phyloP scores from a whole-genome alignment of 2,888 invertebrate genomes.

The Lampropteryx suffumata region DNA sequence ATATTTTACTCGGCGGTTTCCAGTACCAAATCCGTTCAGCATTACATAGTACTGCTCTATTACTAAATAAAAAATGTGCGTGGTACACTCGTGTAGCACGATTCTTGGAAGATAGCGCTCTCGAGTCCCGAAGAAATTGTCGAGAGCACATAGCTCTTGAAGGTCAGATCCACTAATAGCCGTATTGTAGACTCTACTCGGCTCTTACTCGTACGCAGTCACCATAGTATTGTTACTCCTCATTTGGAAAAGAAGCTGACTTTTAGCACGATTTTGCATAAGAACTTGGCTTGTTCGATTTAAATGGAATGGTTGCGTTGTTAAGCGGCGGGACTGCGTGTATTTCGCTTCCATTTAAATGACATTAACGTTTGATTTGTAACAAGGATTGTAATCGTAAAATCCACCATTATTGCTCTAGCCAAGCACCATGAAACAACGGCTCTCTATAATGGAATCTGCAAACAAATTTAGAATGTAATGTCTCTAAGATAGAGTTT shows the following conservation, averaged over 20 bases:
- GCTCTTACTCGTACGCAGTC: slow-evolving; percentile 12
- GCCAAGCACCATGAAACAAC: slow-evolving; percentile 60
- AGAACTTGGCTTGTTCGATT: slow-evolving; percentile 41
- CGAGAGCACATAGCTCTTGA: slow-evolving; percentile 55
- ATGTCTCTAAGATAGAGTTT: slow-evolving; percentile 41
- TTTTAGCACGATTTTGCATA: slow-evolving; percentile 39
- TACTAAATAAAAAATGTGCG: slow-evolving; percentile 62
- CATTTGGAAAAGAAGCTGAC: slow-evolving; percentile 42
- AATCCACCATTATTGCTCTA: slow-evolving; percentile 64
- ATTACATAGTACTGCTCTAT: slow-evolving; percentile 34
- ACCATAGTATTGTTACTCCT: slow-evolving; percentile 25
- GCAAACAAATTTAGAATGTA: slow-evolving; percentile 33
- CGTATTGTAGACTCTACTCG: slow-evolving; percentile 26
- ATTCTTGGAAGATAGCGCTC: slow-evolving; percentile 71
- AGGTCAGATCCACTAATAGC: slow-evolving; percentile 65
- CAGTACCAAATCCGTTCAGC: slow-evolving; percentile 40
- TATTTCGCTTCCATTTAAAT: slow-evolving; percentile 39
- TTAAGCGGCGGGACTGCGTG: slow-evolving; percentile 22
- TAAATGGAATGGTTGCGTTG: slow-evolving; percentile 30
- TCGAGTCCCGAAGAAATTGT: slow-evolving; percentile 60
- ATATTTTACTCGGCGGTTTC: not conserved
- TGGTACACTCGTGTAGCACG: slow-evolving; percentile 61
- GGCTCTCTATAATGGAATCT: slow-evolving; percentile 48
- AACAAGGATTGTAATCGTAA: slow-evolving; percentile 44
- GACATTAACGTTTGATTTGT: slow-evolving; percentile 44